Conservation (phyloP, 2,888 invertebrate species). For the Lathronympha strigana region DNA sequence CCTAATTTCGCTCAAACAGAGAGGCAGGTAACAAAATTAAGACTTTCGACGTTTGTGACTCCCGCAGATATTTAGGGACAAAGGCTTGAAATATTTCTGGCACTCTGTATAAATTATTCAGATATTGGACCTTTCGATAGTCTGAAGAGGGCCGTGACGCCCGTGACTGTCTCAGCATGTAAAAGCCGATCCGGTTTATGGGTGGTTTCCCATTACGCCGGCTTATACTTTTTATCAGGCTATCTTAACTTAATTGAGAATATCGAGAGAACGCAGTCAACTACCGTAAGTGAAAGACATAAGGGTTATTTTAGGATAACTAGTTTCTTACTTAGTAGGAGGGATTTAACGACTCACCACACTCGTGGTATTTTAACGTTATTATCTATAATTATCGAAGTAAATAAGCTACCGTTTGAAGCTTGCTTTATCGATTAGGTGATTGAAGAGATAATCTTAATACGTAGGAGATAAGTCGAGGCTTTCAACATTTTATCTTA, state of each 20-base stretch:
- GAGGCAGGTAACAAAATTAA: no score
- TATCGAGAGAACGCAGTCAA: slow-evolving; percentile 44
- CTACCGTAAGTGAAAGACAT: slow-evolving; percentile 46
- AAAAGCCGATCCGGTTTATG: slow-evolving; percentile 45
- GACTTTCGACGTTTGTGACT: no score
- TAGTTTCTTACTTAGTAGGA: slow-evolving; percentile 5
- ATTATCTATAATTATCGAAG: slow-evolving; percentile 48
- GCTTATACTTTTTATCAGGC: slow-evolving; percentile 52
- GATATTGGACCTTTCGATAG: background rate
- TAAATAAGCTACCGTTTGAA: slow-evolving; percentile 43
- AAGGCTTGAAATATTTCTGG: no score
- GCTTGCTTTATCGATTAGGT: slow-evolving; percentile 21
- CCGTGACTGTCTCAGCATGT: slow-evolving; percentile 7
- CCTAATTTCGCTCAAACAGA: no score
- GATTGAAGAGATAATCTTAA: slow-evolving; percentile 19
- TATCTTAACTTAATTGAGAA: slow-evolving; percentile 63
- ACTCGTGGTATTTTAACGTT: slow-evolving; percentile 41
- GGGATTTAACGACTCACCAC: slow-evolving; percentile 26
- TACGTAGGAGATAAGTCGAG: slow-evolving; percentile 7
- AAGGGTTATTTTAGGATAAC: slow-evolving; percentile 42
- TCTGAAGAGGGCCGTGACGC: background rate
- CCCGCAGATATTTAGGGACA: no score
- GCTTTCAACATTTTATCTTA: slow-evolving; percentile 4
- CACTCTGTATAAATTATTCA: background rate
- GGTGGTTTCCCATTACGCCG: slow-evolving; percentile 57